Conservation (phyloP, 2,888 invertebrate species). For the Vandiemenella viatica region DNA sequence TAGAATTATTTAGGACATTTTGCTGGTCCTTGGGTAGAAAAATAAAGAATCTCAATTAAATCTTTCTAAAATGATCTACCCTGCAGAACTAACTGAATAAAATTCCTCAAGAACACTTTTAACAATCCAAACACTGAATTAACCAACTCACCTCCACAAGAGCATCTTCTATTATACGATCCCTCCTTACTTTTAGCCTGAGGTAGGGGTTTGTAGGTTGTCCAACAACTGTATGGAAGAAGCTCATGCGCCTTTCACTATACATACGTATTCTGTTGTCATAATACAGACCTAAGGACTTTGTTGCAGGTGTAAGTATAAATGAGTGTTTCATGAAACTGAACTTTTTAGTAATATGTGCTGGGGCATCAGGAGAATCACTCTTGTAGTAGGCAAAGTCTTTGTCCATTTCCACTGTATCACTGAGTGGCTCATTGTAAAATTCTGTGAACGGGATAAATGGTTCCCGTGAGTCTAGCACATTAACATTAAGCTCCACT, state of each 20-base stretch:
- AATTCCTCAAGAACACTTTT: neutral
- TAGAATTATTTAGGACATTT: too few species aligned
- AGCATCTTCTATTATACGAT: slow-evolving; percentile 83
- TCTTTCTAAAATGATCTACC: neutral
- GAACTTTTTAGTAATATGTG: slow-evolving; percentile 38
- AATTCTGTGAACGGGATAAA: slow-evolving; percentile 77
- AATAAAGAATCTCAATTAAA: too few species aligned
- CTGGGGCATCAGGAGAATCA: too few species aligned
- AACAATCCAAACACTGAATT: neutral
- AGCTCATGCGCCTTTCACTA: slow-evolving; percentile 73
- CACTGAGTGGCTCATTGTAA: slow-evolving; percentile 86
- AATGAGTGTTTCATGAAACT: slow-evolving; percentile 85
- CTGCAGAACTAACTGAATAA: neutral
- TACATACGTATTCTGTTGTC: slow-evolving; percentile 93
- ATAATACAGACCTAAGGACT: slow-evolving; percentile 79
- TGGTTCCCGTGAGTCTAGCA: slow-evolving; percentile 70
- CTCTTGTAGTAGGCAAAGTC: slow-evolving; percentile 84
- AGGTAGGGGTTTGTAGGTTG: slow-evolving; percentile 73
- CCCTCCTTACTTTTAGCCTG: slow-evolving; percentile 58
- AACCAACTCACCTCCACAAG: slow-evolving; percentile 55
- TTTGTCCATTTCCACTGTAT: slow-evolving; percentile 83
- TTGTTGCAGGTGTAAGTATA: slow-evolving; percentile 80
- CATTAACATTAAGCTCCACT: slow-evolving; percentile 55
- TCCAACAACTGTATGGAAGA: slow-evolving; percentile 70
- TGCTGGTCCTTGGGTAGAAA: too few species aligned